Conservation (phyloP, 2,113 vertebrate genomes). For the Platysternon megacephalum region DNA sequence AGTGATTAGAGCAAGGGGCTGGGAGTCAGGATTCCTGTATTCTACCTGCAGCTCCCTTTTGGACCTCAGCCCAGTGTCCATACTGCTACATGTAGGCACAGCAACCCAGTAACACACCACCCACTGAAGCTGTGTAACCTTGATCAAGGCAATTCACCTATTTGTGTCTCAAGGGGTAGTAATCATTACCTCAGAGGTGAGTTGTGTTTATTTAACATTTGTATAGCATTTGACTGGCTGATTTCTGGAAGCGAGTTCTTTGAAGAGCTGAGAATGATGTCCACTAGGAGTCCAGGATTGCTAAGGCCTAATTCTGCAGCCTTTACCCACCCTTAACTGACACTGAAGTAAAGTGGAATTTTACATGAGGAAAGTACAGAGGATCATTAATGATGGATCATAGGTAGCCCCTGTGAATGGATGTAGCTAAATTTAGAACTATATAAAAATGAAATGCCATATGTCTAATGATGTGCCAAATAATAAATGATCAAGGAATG, state of each 20-base stretch:
- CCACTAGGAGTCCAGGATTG: conserved; percentile 67
- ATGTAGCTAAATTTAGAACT: conserved; percentile 74
- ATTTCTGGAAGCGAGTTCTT: conserved; percentile 27
- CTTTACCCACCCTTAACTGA: conserved; percentile 67
- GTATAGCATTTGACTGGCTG: conserved; percentile 69
- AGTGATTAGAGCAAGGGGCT: not conserved
- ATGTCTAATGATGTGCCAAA: conserved; percentile 65
- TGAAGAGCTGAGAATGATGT: not conserved
- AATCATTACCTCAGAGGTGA: conserved; percentile 62
- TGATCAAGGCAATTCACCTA: conserved; percentile 73
- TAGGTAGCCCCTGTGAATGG: conserved; percentile 67
- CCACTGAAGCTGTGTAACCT: conserved; percentile 50
- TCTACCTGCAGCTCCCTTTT: not conserved
- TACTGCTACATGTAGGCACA: not conserved
- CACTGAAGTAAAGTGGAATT: conserved; percentile 70
- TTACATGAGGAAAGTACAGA: conserved; percentile 73
- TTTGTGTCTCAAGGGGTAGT: conserved; percentile 67
- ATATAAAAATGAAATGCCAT: conserved; percentile 68
- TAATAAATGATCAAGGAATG: conserved; percentile 66
- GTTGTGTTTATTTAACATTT: conserved; percentile 76
- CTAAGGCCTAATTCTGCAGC: conserved; percentile 73
- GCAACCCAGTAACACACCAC: conserved; percentile 64
- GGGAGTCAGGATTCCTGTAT: not conserved
- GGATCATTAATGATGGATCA: conserved; percentile 71
- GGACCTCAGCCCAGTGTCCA: not conserved